These are phyloP conservation scores for Salmo trutta DNA, from an alignment of 2,797 vertebrate genomes.

Conservation along the genomic window DNA sequence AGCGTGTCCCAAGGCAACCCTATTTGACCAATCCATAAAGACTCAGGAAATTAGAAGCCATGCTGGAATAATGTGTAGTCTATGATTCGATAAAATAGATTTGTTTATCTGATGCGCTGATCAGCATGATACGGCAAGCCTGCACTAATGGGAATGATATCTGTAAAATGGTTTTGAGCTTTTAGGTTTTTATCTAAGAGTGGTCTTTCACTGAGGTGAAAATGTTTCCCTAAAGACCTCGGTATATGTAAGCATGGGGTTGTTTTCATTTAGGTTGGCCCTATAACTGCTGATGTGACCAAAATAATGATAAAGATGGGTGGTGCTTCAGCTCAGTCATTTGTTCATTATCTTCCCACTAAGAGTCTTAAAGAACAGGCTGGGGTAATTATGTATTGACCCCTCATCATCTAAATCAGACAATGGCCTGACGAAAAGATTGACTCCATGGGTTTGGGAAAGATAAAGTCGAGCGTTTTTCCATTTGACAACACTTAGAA, in stretches of 20 bases:
- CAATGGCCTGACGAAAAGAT: constrained; percentile 3
- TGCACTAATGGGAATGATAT: background rate
- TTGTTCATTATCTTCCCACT: constrained; percentile 1
- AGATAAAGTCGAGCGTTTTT: background rate
- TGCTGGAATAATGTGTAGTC: background rate
- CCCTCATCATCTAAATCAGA: background rate
- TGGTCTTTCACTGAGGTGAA: background rate
- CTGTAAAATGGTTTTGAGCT: background rate
- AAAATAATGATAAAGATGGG: background rate
- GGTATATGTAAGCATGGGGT: background rate
- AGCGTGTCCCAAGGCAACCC: background rate
- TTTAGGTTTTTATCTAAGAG: background rate
- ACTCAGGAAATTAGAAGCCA: background rate
- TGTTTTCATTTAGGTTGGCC: background rate
- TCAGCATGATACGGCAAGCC: background rate
- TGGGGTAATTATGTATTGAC: constrained; percentile 1
- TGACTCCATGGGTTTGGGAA: background rate
- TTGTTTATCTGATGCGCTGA: background rate
- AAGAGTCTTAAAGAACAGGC: background rate
- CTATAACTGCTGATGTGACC: background rate
- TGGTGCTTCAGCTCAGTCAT: background rate
- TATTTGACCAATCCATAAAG: background rate
- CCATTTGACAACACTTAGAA: background rate
- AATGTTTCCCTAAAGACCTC: background rate
- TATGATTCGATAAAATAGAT: background rate